Evolutionary conservation across 1,140 invertebrate genomes (phyloP), one percentile per base, ranked within the genome.

Genomic region (Pomphorhynchus laevis): DNA sequence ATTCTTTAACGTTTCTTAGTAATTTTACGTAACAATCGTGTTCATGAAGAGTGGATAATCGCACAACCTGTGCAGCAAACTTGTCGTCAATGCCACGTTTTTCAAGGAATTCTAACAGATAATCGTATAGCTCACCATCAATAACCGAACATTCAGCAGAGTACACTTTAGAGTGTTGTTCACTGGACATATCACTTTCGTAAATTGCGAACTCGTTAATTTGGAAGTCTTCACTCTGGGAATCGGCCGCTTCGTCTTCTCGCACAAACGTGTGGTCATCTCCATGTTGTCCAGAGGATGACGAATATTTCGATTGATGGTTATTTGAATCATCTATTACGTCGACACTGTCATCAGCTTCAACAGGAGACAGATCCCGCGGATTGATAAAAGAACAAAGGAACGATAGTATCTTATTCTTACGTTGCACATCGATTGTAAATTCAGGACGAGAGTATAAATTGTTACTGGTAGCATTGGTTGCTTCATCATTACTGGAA

Each of bases 171-270:
- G 38, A 36, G 23, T 43, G 34, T 37, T 37, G 39, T 5, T 43
- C 41, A n/a, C n/a, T n/a, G n/a, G n/a, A n/a, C n/a, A n/a, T n/a
- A n/a, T n/a, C n/a, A 25, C 41, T 37, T 17, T 33, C 31, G 18
- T 43, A 37, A 34, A 43, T 21, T 17, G 41, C 22, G 16, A 43
- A 34, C 22, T 43, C 41, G 16, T 43, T 37, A 16, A 43, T 43
- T 39, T 43, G 41, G 21, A 43, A 43, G 22, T 43, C 41, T 38
- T 43, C 41, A 12, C 11, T 12, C 14, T 29, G 25, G 2, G 11
- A 3, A 29, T 6, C 14, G 2, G 11, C 25, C 5, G 14, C 25
- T 6, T 12, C 14, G 25, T 29, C 25, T 14, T 29, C 25, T 14
- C 14, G 3, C 2, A 3, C 5, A 14, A 12, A 12, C 11, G 12